Base-by-base conservation (phyloP, 2,113 vertebrate species). In the Rhinolophus sinicus region DNA sequence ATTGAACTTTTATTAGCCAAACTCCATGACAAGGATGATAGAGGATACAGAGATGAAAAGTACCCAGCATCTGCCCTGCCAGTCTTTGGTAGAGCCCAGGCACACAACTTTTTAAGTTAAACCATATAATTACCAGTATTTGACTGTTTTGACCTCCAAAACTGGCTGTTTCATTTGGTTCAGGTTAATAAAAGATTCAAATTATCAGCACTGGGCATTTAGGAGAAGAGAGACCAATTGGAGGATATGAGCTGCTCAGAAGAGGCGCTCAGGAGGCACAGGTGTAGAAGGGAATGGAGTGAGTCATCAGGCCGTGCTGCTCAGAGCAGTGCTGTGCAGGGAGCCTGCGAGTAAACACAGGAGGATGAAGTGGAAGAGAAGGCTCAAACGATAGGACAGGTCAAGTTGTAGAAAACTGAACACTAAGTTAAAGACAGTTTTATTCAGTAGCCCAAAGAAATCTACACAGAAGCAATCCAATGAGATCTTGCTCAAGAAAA, bases 81-180 rank as follows among this genome's bases (percentile, higher is more conserved):
- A 64, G 47, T 69, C 69, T 92, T 85, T 69, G 76, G 24, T 76
- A 58, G 90, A 95, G 35, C 28, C 65, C 77, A 80, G n/a, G 54
- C 19, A 87, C 19, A 38, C 69, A 93, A 38, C n/a, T 78, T 56
- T 85, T 75, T 62, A 77, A 88, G 44, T 89, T 82, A 93, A 91
- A 70, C 13, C 58, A 72, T 24, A 16, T 38, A 69, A 73, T 69
- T 80, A 91, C 44, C 82, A 91, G 64, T 82, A 54, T 50, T 80
- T 64, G 24, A 76, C 13, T 15, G 21, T 77, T 84, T 50, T 88
- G 35, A 60, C 21, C 47, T 78, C n/a, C 24, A 90, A 91, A 94
- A 77, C 69, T 52, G 60, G 21, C 19, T 26, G 76, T 93, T 90
- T 82, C 22, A 75, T 90, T 94, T 94, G n/a, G 40, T 80, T 91